Conservation (phyloP, 2,113 vertebrate genomes). For the Okapia johnstoni region DNA sequence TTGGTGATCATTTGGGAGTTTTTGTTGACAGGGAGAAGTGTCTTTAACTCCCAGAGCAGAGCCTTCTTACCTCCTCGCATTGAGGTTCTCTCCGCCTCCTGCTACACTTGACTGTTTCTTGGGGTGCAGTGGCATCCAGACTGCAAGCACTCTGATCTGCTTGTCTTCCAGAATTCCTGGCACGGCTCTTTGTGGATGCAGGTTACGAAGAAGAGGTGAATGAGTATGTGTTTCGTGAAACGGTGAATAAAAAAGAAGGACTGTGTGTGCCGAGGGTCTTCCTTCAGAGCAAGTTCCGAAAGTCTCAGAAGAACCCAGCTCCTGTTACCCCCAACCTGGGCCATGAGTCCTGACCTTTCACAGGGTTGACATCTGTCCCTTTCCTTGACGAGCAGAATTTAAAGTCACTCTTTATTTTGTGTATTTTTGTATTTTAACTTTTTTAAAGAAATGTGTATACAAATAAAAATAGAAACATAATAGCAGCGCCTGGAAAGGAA, state of each 20-base stretch:
- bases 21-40: neutral
- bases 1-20: neutral
- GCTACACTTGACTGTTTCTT: too few species aligned
- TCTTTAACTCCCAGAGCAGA: neutral
- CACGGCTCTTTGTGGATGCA: slow-evolving; percentile 82
- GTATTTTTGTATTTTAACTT: slow-evolving; percentile 27
- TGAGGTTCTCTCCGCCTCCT: neutral
- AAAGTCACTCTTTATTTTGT: neutral
- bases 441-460: neutral
- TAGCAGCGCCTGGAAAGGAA: neutral
- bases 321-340: neutral
- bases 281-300: slow-evolving; percentile 95
- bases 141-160: neutral
- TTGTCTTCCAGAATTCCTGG: slow-evolving; percentile 87
- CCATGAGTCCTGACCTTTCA: neutral
- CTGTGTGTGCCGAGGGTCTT: slow-evolving; percentile 92
- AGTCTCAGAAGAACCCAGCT: slow-evolving; percentile 67
- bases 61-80: neutral
- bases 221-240: slow-evolving; percentile 93
- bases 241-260: slow-evolving; percentile 95
- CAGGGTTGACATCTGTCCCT: neutral
- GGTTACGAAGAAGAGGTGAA: slow-evolving; percentile 86
- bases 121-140: too few species aligned
- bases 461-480: slow-evolving; percentile 6
- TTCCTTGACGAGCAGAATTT: neutral